These are phyloP conservation scores for Goniozus legneri DNA, from an alignment of 1,140 invertebrate species.

Conservation along the genomic window DNA sequence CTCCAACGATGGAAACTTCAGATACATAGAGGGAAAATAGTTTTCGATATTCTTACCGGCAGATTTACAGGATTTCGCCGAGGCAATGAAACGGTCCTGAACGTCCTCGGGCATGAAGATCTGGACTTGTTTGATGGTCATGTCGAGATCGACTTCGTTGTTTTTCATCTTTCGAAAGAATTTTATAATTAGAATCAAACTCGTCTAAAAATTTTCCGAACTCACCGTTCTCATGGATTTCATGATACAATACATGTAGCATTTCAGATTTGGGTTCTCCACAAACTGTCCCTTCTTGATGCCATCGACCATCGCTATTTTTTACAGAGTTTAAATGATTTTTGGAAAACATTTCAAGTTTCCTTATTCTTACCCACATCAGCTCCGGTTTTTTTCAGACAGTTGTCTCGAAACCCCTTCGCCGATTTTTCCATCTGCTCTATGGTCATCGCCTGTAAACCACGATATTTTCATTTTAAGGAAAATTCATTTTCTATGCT, in stretches of 20 bases:
- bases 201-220: too few species aligned
- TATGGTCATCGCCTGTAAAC: conserved; percentile 15
- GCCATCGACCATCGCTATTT: conserved; percentile 8
- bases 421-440: conserved; percentile 26
- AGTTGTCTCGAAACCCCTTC: conserved; percentile 14
- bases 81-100: too few species aligned
- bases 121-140: conserved; percentile 23
- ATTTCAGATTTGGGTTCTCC: conserved; percentile 17
- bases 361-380: conserved; percentile 12
- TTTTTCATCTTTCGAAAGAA: conserved; percentile 18
- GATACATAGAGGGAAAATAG: too few species aligned
- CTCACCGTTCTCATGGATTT: conserved; percentile 27
- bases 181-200: too few species aligned
- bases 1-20: too few species aligned
- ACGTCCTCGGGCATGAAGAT: conserved; percentile 12
- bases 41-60: too few species aligned
- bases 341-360: not conserved
- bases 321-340: not conserved
- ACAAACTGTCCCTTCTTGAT: conserved; percentile 19
- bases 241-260: conserved; percentile 26
- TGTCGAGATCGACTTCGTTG: conserved; percentile 3
- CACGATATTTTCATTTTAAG: too few species aligned
- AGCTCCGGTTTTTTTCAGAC: conserved; percentile 15
- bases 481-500: too few species aligned
- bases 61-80: conserved; percentile 2